Conservation (phyloP, 2,888 invertebrate genomes). For the Pandemis cinnamomeana region DNA sequence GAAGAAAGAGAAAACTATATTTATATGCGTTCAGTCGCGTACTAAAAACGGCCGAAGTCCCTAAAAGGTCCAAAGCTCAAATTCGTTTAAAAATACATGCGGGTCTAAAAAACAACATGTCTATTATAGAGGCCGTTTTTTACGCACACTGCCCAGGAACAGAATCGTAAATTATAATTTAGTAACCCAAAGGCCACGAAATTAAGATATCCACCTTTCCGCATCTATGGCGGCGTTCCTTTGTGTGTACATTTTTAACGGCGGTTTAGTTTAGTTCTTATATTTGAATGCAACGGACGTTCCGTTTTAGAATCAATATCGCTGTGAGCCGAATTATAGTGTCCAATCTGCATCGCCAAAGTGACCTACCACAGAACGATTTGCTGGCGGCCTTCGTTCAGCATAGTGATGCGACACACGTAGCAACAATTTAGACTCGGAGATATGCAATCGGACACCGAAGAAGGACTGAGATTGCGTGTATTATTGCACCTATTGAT, state of each 20-base stretch:
- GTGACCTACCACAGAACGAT: slow-evolving; percentile 75
- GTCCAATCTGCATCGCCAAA: slow-evolving; percentile 56
- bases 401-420: slow-evolving; percentile 72
- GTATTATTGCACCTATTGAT: slow-evolving; percentile 28
- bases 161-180: slow-evolving; percentile 83
- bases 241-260: slow-evolving; percentile 57
- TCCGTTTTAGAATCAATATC: slow-evolving; percentile 41
- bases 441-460: slow-evolving; percentile 45
- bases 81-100: slow-evolving; percentile 72
- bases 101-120: slow-evolving; percentile 76
- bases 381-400: slow-evolving; percentile 63
- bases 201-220: slow-evolving; percentile 78
- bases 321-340: slow-evolving; percentile 55
- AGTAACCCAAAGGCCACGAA: slow-evolving; percentile 71
- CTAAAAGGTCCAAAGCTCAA: slow-evolving; percentile 67
- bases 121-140: slow-evolving; percentile 80
- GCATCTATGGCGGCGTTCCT: slow-evolving; percentile 74
- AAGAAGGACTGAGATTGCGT: slow-evolving; percentile 41
- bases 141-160: slow-evolving; percentile 65
- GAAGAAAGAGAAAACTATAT: slow-evolving; percentile 67
- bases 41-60: slow-evolving; percentile 56
- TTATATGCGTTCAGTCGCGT: slow-evolving; percentile 54
- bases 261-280: slow-evolving; percentile 63
- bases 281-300: slow-evolving; percentile 69
- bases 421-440: slow-evolving; percentile 71